These are phyloP conservation scores for Pterostichus niger DNA, from an alignment of 2,888 invertebrate genomes.

Conservation along the genomic window DNA sequence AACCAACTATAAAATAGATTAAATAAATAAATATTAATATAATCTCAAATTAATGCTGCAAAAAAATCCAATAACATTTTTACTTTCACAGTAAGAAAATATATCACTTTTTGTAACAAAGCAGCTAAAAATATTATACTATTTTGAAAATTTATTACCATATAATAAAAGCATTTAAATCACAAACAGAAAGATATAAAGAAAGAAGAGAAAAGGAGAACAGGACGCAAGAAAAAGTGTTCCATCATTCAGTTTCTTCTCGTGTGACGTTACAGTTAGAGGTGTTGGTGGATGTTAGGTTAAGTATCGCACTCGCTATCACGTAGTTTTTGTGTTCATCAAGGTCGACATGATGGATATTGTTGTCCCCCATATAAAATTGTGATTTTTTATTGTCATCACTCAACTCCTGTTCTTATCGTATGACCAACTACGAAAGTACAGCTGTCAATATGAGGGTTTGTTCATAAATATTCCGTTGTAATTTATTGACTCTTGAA, in stretches of 20 bases:
- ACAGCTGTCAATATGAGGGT: conserved; percentile 31
- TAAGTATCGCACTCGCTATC: conserved; percentile 31
- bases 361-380: conserved; percentile 62
- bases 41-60: too few species aligned
- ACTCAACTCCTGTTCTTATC: conserved; percentile 44
- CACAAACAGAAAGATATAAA: conserved; percentile 43
- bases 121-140: conserved; percentile 36
- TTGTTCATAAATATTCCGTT: too few species aligned
- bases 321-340: conserved; percentile 62
- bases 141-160: conserved; percentile 22
- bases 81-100: too few species aligned
- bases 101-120: too few species aligned
- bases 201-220: conserved; percentile 9
- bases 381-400: conserved; percentile 62
- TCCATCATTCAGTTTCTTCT: conserved; percentile 32
- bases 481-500: too few species aligned
- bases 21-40: too few species aligned
- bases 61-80: too few species aligned
- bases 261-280: conserved; percentile 32
- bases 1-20: too few species aligned
- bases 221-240: background rate
- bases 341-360: conserved; percentile 61
- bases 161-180: conserved; percentile 47
- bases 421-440: conserved; percentile 42
- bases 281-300: conserved; percentile 14